A percentile compares a stretch with the other conserved stretches of the same genome.
phyloP scores from a whole-genome alignment of 2,113 vertebrate species.

The Myxocyprinus asiaticus region DNA sequence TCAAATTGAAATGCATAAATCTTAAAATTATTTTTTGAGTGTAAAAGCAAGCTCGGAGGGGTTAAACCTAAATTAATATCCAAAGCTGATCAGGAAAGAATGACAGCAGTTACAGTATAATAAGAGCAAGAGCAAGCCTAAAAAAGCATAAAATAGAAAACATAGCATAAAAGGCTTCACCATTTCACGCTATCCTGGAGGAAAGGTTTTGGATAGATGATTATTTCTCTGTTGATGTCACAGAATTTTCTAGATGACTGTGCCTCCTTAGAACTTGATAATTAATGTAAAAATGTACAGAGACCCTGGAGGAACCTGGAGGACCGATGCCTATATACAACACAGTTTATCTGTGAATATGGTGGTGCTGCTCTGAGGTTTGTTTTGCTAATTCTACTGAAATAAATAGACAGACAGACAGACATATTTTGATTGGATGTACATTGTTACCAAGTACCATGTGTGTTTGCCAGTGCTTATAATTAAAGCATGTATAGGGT shows the following conservation, averaged over 20 bases:
- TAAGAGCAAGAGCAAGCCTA: no score
- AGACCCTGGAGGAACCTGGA: constrained; percentile 12
- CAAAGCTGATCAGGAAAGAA: no score
- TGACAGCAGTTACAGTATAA: no score
- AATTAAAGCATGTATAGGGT: background rate
- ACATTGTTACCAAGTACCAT: no score
- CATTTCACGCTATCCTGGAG: constrained; percentile 15
- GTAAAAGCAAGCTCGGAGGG: no score
- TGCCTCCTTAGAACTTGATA: constrained; percentile 26
- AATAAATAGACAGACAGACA: background rate
- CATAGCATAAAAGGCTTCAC: background rate
- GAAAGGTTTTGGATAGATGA: constrained; percentile 23
- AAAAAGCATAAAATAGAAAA: background rate
- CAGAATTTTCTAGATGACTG: constrained; percentile 23
- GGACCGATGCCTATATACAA: background rate
- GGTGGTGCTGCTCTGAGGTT: background rate
- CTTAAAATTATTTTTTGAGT: no score
- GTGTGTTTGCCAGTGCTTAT: background rate
- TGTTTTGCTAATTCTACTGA: background rate
- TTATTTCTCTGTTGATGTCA: constrained; percentile 36
- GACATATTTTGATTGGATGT: background rate
- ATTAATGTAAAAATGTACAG: constrained; percentile 27
- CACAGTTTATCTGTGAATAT: constrained; percentile 1
- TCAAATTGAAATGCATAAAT: no score
- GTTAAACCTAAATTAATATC: no score